Base-by-base conservation (phyloP, 2,797 vertebrate species). In the Epinephelus awoara region DNA sequence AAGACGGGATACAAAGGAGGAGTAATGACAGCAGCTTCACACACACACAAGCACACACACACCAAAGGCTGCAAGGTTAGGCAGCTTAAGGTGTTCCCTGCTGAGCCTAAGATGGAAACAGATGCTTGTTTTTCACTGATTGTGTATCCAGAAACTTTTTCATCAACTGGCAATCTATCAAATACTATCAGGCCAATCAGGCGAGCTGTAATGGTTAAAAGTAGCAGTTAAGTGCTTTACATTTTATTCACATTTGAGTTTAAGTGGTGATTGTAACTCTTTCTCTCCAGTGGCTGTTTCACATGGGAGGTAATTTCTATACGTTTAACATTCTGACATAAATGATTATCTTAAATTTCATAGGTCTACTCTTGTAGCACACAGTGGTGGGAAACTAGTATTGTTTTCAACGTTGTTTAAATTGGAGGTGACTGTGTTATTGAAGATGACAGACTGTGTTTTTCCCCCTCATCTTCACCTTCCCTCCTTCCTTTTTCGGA, bases 51-150 rank as follows among this genome's bases (percentile, higher is more conserved):
- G 34, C 7, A 34, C 40, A 42, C 40, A 42, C 71, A 52, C 65
- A 42, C 25, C 64, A 70, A 3, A 18, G 27, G 44, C 42, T 68
- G 68, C 19, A 52, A 66, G 69, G 75, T 76, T 77, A 85, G 85
- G 87, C 90, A 87, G 83, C 86, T 93, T 83, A 80, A 90, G 90
- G 81, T 81, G 88, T 17, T 6, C 91, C 93, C 78, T 91, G 89
- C 93, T 94, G 91, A 86, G 93, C 87, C 78, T 67, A 76, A 94
- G 91, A 93, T 94, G 87, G 93, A 93, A 95, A 93, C 93, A 95
- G 93, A 95, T 93, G 93, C 91, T 93, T 84, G 88, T 80, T 80
- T 80, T 88, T 85, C 85, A 92, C 88, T 79, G 83, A 67, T 47
- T 82, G 73, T 83, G 92, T 91, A 93, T 95, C 88, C 79, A 59